A percentile compares a stretch with the other conserved stretches of the same genome.
Evolutionary conservation across 2,797 vertebrate genomes (phyloP).

Genomic region (Coreius guichenoti): DNA sequence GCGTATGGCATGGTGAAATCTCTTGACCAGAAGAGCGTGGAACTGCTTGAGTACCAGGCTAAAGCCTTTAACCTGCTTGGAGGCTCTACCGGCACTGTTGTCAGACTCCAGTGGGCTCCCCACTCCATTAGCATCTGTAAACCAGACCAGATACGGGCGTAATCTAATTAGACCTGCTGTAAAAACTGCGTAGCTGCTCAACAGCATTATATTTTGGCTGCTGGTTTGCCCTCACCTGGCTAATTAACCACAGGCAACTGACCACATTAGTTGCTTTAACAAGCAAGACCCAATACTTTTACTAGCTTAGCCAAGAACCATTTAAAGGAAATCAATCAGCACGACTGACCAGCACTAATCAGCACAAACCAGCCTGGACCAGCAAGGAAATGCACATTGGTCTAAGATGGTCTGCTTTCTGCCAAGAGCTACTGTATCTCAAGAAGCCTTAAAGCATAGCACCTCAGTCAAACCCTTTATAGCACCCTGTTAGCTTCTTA

Average conservation of each 20-base stretch:
- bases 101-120: constrained; percentile 51
- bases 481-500: constrained; percentile 16
- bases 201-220: background rate
- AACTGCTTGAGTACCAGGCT: constrained; percentile 84
- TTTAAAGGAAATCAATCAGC: background rate
- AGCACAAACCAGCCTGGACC: constrained; percentile 4
- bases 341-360: background rate
- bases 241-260: background rate
- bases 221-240: background rate
- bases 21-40: constrained; percentile 89
- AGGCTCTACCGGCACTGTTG: constrained; percentile 73
- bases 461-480: background rate
- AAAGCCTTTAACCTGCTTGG: constrained; percentile 82
- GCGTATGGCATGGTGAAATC: constrained; percentile 85
- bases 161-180: constrained; percentile 1
- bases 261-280: background rate
- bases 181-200: background rate
- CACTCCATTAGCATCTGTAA: constrained; percentile 55
- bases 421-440: background rate
- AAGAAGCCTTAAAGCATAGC: constrained; percentile 24
- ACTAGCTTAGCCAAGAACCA: background rate
- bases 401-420: background rate
- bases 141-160: background rate
- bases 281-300: background rate
- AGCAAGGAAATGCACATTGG: background rate